Evolutionary conservation across 2,888 invertebrate genomes (phyloP).

Genomic region (Melinaea marsaeus): DNA sequence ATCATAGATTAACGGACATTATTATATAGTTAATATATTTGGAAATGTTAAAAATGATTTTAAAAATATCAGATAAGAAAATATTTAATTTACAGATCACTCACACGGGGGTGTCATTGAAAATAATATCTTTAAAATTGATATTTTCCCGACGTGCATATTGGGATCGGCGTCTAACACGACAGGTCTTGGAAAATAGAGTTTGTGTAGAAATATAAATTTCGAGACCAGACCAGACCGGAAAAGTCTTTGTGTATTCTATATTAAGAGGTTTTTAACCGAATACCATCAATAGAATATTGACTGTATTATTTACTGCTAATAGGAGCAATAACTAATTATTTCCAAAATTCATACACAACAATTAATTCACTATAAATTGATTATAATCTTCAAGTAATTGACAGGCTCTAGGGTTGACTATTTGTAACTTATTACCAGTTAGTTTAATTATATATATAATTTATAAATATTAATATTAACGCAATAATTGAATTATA

Average conservation of each 20-base stretch:
- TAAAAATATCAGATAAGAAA: neutral
- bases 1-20: too few species aligned
- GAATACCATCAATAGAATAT: too few species aligned
- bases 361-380: constrained; percentile 29
- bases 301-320: neutral
- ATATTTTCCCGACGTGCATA: constrained; percentile 35
- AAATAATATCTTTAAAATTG: constrained; percentile 35
- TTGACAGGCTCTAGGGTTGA: constrained; percentile 26
- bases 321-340: constrained; percentile 20
- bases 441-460: neutral
- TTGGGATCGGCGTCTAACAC: constrained; percentile 30
- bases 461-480: neutral
- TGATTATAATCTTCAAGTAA: constrained; percentile 30
- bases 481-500: too few species aligned
- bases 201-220: constrained; percentile 26
- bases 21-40: too few species aligned
- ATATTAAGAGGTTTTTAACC: too few species aligned
- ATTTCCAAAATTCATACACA: constrained; percentile 26
- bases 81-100: constrained; percentile 15
- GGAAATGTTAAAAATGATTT: too few species aligned
- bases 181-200: constrained; percentile 28
- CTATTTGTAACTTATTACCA: neutral
- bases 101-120: constrained; percentile 19
- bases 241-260: neutral
- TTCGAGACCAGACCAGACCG: neutral